These are phyloP conservation scores for Choreutis nemorana DNA, from an alignment of 2,888 invertebrate species.

Conservation along the genomic window DNA sequence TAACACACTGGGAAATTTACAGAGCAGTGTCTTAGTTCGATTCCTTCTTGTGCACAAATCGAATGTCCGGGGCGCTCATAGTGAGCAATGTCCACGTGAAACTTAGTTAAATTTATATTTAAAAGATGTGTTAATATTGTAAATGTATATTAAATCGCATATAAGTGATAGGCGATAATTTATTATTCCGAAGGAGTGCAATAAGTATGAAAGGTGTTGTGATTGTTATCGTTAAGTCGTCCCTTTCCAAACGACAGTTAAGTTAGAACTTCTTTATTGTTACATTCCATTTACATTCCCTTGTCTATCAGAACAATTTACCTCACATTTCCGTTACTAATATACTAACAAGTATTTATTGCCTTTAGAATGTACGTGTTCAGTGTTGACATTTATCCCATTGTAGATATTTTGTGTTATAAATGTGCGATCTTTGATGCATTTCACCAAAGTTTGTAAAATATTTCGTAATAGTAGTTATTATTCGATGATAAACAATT, in stretches of 20 bases:
- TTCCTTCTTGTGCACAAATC: background rate
- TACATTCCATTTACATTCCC: slow-evolving; percentile 54
- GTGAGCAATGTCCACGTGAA: slow-evolving; percentile 41
- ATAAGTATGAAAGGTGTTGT: slow-evolving; percentile 62
- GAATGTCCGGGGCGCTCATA: background rate
- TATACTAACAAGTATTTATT: slow-evolving; percentile 1
- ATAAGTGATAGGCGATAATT: slow-evolving; percentile 54
- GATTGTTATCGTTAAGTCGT: slow-evolving; percentile 53
- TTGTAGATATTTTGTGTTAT: slow-evolving; percentile 48
- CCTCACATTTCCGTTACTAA: background rate
- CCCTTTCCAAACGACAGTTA: slow-evolving; percentile 12
- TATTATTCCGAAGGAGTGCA: slow-evolving; percentile 60
- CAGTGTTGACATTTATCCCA: slow-evolving; percentile 4
- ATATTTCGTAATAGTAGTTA: slow-evolving; percentile 61
- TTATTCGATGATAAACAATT: slow-evolving; percentile 57
- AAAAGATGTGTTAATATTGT: slow-evolving; percentile 61
- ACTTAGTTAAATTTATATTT: slow-evolving; percentile 62
- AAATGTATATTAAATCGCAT: slow-evolving; percentile 58
- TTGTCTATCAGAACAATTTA: slow-evolving; percentile 18
- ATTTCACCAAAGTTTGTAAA: slow-evolving; percentile 67
- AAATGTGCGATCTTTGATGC: slow-evolving; percentile 53
- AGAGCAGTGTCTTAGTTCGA: no score
- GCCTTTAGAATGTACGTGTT: slow-evolving; percentile 1
- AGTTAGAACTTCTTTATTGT: slow-evolving; percentile 33
- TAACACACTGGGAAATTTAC: no score